Base-by-base conservation (phyloP, 2,797 vertebrate species). In the Betta splendens region DNA sequence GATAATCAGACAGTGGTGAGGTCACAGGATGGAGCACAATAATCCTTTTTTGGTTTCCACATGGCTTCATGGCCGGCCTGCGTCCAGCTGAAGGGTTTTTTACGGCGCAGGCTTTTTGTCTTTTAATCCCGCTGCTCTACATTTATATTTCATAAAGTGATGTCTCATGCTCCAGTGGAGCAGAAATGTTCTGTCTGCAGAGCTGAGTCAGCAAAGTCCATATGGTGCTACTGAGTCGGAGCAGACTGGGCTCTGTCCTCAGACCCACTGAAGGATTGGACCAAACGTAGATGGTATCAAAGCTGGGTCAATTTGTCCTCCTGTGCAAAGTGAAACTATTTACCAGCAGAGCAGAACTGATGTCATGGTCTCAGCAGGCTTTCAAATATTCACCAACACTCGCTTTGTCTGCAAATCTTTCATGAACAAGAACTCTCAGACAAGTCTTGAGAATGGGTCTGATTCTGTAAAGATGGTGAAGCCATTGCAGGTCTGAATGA, bases 71-170 rank as follows among this genome's bases (percentile, higher is more conserved):
- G 17, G 26, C 53, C 9, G 5, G 46, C 7, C 33, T n/a, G 15
- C 35, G 33, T 16, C 7, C 5, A 7, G 15, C 15, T n/a, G 6
- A n/a, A 35, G 33, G n/a, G 1, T 7, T 35, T 35, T 16, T 16
- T 33, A 35, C 33, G 16, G 33, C 33, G n/a, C 21, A 9, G 5
- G 20, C 12, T 22, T 42, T 39, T 22, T 22, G 38, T 22, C 3
- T 40, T 40, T 40, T 40, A 15, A 40, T 40, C 38, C 18, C 3
- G 7, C 20, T 12, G 4, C 20, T 21, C 16, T 26, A 13, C 56
- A 38, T 68, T 32, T 20, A 48, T 68, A 36, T 60, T 67, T 67
- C 23, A 67, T 53, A 15, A 26, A 31, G 23, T 46, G 40, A 13
- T n/a, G 53, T 28, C 47, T 51, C 1, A 17, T 23, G 65, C 49